These are phyloP conservation scores for Watersipora subatra DNA, from an alignment of 1,140 invertebrate genomes.

Conservation along the genomic window DNA sequence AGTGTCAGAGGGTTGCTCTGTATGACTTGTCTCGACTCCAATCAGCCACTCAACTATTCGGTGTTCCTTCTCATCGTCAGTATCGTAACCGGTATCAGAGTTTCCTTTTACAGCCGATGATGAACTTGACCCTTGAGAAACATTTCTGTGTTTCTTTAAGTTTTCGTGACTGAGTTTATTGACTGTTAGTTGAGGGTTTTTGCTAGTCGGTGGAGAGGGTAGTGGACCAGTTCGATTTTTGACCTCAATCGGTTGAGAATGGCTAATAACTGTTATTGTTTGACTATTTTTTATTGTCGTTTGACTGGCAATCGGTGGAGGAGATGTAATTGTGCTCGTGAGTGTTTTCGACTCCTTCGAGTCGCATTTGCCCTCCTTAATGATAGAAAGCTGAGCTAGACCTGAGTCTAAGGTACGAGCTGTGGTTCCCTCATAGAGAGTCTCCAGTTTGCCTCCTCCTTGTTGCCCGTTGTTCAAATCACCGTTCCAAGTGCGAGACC, in stretches of 20 bases:
- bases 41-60: background rate
- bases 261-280: background rate
- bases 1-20: background rate
- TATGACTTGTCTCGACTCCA: background rate
- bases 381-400: background rate
- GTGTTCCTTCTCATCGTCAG: background rate
- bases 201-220: background rate
- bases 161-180: background rate
- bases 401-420: background rate
- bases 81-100: background rate
- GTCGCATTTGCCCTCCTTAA: background rate
- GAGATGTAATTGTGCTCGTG: background rate
- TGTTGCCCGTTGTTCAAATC: background rate
- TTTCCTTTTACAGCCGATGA: background rate
- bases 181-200: background rate
- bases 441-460: background rate
- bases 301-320: background rate
- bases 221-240: background rate
- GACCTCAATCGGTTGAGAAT: too few relatives aligned
- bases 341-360: background rate
- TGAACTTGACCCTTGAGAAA: background rate
- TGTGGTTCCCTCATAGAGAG: background rate
- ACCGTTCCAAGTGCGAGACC: background rate
- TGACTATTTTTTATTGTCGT: background rate
- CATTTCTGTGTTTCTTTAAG: background rate